Conservation (phyloP, 2,113 vertebrate species). For the Zosterops lateralis region DNA sequence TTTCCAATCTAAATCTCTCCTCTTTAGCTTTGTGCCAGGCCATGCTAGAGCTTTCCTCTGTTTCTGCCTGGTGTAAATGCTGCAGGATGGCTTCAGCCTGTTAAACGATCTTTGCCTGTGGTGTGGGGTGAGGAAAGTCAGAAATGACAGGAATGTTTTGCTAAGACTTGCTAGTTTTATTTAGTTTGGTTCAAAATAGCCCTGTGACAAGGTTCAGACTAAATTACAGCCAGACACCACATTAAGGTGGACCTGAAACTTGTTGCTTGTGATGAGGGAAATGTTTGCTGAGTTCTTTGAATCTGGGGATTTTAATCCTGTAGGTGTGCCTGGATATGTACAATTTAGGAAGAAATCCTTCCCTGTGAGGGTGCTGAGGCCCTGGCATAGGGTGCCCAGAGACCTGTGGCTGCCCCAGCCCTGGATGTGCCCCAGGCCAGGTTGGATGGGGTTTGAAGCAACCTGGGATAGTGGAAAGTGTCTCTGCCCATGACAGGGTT, state of each 20-base stretch:
- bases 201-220: not conserved
- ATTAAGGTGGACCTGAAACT: not conserved
- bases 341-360: not conserved
- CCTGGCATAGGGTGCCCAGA: not conserved
- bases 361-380: not conserved
- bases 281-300: not conserved
- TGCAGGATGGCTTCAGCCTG: not conserved
- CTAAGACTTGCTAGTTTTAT: conserved; percentile 31
- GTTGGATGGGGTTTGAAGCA: not conserved
- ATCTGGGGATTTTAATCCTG: not conserved
- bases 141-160: conserved; percentile 56
- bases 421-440: not conserved
- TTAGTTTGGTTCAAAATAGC: conserved; percentile 46
- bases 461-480: not conserved
- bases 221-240: not conserved
- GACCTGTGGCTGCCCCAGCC: not conserved
- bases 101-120: not conserved
- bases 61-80: not conserved
- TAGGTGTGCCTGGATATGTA: not conserved
- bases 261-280: not conserved
- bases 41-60: not conserved
- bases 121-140: not conserved
- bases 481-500: not conserved
- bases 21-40: not conserved
- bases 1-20: not conserved